A percentile compares a stretch with the other conserved stretches of the same genome.
These are phyloP conservation scores for Blera fallax DNA, from an alignment of 2,888 invertebrate genomes.

Conservation along the genomic window DNA sequence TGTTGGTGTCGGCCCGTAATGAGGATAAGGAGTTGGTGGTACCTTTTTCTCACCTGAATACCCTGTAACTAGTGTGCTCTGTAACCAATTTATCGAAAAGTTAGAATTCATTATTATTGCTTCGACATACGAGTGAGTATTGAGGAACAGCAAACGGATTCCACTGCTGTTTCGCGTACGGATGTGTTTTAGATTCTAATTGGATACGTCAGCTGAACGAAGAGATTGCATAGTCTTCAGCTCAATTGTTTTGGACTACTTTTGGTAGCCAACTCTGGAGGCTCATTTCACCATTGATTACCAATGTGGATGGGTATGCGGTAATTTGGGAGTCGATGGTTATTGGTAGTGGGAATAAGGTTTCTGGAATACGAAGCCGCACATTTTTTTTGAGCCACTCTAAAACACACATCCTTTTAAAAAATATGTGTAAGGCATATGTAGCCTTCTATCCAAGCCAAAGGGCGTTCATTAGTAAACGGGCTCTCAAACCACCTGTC, in stretches of 20 bases:
- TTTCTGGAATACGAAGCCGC: too few relatives aligned
- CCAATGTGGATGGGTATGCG: neutral
- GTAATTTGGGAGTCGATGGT: neutral
- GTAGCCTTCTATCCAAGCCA: too few relatives aligned
- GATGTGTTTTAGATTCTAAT: conserved; percentile 54
- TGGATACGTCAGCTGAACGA: conserved; percentile 37
- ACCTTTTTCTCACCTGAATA: conserved; percentile 51
- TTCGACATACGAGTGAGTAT: too few relatives aligned
- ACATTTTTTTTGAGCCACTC: too few relatives aligned
- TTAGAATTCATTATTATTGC: conserved; percentile 61
- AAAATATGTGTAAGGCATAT: too few relatives aligned
- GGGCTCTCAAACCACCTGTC: too few relatives aligned
- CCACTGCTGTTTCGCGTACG: neutral
- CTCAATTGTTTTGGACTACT: conserved; percentile 12
- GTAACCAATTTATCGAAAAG: conserved; percentile 59
- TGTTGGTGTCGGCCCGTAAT: conserved; percentile 53
- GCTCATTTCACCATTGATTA: neutral
- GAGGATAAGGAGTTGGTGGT: conserved; percentile 49
- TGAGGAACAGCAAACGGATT: conserved; percentile 14
- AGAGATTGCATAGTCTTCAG: neutral
- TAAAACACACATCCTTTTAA: too few relatives aligned
- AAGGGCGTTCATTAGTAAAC: too few relatives aligned
- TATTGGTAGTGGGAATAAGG: neutral
- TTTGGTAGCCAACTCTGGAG: neutral
- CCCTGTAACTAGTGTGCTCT: conserved; percentile 13